These are phyloP conservation scores for Junonia oenone DNA, from an alignment of 2,888 invertebrate genomes.

Conservation along the genomic window DNA sequence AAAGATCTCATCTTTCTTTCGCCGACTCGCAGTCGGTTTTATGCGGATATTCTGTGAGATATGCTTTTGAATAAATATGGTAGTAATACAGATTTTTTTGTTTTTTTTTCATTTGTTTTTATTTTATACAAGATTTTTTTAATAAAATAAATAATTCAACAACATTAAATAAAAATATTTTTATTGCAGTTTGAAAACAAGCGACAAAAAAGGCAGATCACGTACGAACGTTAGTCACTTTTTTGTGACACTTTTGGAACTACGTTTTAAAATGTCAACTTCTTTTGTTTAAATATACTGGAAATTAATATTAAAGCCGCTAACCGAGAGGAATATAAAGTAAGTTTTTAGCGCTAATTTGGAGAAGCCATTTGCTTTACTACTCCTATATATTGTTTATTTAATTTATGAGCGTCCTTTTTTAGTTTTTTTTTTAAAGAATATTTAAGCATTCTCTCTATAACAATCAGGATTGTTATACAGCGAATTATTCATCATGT, in stretches of 20 bases:
- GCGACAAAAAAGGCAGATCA: conserved; percentile 10
- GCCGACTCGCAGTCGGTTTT: not conserved
- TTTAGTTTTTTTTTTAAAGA: too few relatives aligned
- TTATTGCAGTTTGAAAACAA: too few relatives aligned
- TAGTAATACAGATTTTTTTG: not conserved
- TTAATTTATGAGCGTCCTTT: too few relatives aligned
- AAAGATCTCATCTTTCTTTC: conserved; percentile 27
- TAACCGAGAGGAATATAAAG: conserved; percentile 25
- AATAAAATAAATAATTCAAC: too few relatives aligned
- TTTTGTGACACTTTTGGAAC: conserved; percentile 24
- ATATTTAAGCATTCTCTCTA: too few relatives aligned
- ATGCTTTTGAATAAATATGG: not conserved
- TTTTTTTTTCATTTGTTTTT: not conserved
- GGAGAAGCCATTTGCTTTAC: not conserved
- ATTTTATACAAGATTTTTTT: too few relatives aligned
- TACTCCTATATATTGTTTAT: not conserved
- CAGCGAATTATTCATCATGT: too few relatives aligned
- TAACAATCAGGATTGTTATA: too few relatives aligned
- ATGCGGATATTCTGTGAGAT: not conserved
- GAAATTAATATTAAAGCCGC: conserved; percentile 26
- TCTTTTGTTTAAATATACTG: conserved; percentile 23
- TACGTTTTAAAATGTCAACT: conserved; percentile 14
- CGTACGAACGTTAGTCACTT: conserved; percentile 12
- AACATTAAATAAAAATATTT: too few relatives aligned
- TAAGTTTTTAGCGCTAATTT: conserved; percentile 8